These are phyloP conservation scores for Tetheella fluctuosa DNA, from an alignment of 2,888 invertebrate species.

Conservation along the genomic window DNA sequence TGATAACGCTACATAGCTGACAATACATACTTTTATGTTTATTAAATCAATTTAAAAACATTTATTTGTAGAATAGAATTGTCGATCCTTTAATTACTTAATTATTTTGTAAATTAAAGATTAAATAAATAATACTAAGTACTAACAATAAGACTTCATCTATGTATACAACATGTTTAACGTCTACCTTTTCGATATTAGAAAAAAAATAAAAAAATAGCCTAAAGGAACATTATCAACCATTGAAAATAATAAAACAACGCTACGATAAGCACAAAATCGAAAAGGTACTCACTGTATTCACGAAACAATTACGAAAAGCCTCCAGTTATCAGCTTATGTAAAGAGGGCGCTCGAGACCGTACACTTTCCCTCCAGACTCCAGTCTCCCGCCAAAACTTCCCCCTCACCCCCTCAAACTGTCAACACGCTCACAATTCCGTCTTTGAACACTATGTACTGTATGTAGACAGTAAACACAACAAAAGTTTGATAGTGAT, in stretches of 20 bases:
- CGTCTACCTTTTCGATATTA: conserved; percentile 2
- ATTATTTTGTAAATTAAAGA: too few species aligned
- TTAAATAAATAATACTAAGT: neutral
- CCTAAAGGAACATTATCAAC: conserved; percentile 17
- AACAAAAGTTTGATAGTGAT: conserved; percentile 53
- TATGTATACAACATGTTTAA: neutral
- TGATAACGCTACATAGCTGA: neutral
- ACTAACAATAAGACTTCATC: neutral
- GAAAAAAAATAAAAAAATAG: too few species aligned
- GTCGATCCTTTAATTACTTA: too few species aligned
- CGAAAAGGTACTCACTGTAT: conserved; percentile 73
- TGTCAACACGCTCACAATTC: conserved; percentile 40
- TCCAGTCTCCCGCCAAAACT: conserved; percentile 66
- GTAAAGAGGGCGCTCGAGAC: conserved; percentile 59
- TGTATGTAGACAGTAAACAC: conserved; percentile 55
- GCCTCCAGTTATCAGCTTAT: conserved; percentile 68
- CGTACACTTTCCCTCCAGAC: conserved; percentile 61
- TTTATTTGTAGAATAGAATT: too few species aligned
- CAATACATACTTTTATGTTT: too few species aligned
- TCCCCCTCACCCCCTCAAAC: conserved; percentile 49
- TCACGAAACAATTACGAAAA: conserved; percentile 76
- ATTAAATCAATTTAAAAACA: too few species aligned
- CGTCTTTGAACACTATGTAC: conserved; percentile 33
- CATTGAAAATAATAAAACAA: conserved; percentile 28
- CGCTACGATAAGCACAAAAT: conserved; percentile 31